Conservation (phyloP, 2,797 vertebrate genomes). For the Epinephelus awoara region DNA sequence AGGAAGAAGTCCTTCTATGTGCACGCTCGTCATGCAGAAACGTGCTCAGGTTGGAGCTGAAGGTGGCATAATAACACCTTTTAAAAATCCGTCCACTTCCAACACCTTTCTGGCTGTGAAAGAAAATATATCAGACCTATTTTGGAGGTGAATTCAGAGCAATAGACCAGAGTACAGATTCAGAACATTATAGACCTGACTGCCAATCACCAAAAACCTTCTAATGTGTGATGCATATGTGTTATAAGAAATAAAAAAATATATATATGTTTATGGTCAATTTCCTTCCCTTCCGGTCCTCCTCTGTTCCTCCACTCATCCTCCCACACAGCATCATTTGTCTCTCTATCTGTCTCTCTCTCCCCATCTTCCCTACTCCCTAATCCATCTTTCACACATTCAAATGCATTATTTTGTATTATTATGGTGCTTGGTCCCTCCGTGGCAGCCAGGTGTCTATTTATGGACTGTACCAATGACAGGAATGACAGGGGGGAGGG, state of each 20-base stretch:
- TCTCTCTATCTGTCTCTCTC: background rate
- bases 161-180: background rate
- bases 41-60: slow-evolving; percentile 11
- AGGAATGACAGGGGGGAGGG: slow-evolving; percentile 63
- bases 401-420: slow-evolving; percentile 44
- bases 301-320: background rate
- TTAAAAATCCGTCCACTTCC: slow-evolving; percentile 17
- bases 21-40: slow-evolving; percentile 40
- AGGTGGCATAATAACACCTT: slow-evolving; percentile 16
- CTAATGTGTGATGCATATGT: background rate
- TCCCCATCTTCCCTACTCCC: slow-evolving; percentile 2
- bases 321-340: slow-evolving; percentile 19
- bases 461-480: slow-evolving; percentile 75
- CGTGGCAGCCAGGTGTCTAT: slow-evolving; percentile 75
- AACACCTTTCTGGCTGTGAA: slow-evolving; percentile 2
- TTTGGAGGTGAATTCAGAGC: slow-evolving; percentile 4
- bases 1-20: slow-evolving; percentile 55
- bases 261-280: background rate
- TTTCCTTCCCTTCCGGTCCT: slow-evolving; percentile 12
- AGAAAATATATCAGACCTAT: background rate
- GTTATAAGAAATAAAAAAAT: background rate
- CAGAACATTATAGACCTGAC: background rate
- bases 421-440: slow-evolving; percentile 45
- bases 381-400: slow-evolving; percentile 48
- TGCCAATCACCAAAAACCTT: slow-evolving; percentile 1